These are phyloP conservation scores for Bellardia pandia DNA, from an alignment of 2,888 invertebrate genomes.

Conservation along the genomic window DNA sequence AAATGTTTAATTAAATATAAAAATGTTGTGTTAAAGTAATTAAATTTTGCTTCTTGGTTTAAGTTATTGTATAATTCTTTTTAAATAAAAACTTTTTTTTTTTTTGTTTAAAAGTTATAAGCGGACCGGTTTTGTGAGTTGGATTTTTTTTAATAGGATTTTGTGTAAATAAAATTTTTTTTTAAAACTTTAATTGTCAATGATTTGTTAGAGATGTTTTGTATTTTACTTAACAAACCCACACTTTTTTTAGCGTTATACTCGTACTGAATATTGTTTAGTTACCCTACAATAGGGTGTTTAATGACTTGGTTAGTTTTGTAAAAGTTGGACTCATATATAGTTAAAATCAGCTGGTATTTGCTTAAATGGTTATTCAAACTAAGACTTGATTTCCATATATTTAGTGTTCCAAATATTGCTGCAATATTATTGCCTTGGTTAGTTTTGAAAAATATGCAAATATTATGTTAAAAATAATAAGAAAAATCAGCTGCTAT, in stretches of 20 bases:
- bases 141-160: background rate
- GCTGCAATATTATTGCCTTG: no score
- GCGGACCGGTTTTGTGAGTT: background rate
- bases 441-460: no score
- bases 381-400: no score
- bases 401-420: no score
- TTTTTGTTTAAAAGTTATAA: background rate
- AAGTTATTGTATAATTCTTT: conserved; percentile 9
- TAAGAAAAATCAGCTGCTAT: no score
- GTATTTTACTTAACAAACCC: conserved; percentile 22
- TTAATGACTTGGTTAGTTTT: no score
- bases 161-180: background rate
- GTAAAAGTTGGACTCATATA: no score
- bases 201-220: background rate
- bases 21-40: conserved; percentile 58
- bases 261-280: background rate
- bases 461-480: no score
- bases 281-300: background rate
- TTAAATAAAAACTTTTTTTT: conserved; percentile 3
- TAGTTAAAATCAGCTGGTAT: no score
- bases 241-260: conserved; percentile 6
- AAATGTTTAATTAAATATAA: conserved; percentile 65
- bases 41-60: conserved; percentile 26
- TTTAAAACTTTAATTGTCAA: conserved; percentile 13
- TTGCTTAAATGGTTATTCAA: no score